Conservation (phyloP, 2,888 invertebrate genomes). For the Nymphalis urticae region DNA sequence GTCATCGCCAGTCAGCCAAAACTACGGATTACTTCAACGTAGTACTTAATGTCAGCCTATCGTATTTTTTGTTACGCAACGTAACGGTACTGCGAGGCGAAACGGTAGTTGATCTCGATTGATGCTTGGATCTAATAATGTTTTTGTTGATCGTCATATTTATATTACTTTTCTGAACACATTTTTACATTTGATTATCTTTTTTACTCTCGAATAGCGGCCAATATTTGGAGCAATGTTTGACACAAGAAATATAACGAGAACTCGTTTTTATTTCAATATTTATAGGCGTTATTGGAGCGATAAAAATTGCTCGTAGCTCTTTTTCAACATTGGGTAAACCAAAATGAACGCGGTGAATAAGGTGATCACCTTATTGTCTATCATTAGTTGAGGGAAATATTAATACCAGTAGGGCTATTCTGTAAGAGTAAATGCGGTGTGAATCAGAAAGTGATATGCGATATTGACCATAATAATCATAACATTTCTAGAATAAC, state of each 20-base stretch:
- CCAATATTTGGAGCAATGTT: background rate
- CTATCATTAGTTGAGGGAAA: too few species aligned
- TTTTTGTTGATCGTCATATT: background rate
- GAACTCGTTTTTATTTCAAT: background rate
- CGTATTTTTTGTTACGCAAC: background rate
- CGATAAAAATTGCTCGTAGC: background rate
- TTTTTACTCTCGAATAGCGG: background rate
- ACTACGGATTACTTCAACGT: background rate
- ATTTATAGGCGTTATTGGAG: background rate
- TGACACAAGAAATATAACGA: conserved; percentile 4
- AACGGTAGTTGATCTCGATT: conserved; percentile 2
- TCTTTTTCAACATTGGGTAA: too few species aligned
- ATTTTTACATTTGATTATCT: background rate
- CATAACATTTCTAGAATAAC: too few species aligned
- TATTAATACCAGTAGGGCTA: too few species aligned
- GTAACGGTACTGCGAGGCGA: conserved; percentile 1
- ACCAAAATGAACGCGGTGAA: too few species aligned
- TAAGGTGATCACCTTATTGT: too few species aligned
- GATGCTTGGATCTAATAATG: background rate
- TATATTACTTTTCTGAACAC: too few species aligned
- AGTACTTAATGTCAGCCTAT: background rate
- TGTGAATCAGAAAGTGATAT: too few species aligned
- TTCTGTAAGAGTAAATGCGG: too few species aligned
- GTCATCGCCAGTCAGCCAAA: too few species aligned
- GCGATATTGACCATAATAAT: too few species aligned